Percentiles rank a stretch among this genome's conserved stretches.
These are phyloP conservation scores for Zaprionus vittiger DNA, from an alignment of 1,140 invertebrate species.

Conservation along the genomic window DNA sequence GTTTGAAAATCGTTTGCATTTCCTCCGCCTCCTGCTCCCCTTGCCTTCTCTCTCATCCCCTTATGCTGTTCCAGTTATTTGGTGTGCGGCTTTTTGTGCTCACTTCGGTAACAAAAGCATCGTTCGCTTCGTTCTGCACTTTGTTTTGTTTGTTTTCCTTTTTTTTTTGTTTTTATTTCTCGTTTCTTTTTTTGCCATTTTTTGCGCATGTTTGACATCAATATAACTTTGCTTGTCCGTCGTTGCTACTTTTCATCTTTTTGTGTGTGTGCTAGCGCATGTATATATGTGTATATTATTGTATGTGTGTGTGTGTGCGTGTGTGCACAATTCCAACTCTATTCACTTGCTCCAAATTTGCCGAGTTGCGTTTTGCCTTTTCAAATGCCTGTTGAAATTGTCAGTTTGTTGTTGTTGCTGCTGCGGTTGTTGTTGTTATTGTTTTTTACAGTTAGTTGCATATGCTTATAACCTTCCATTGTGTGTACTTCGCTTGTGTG, in stretches of 20 bases:
- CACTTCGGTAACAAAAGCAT: constrained; percentile 69
- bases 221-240: constrained; percentile 68
- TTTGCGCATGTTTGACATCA: constrained; percentile 75
- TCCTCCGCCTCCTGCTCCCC: constrained; percentile 37
- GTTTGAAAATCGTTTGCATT: constrained; percentile 78
- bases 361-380: constrained; percentile 66
- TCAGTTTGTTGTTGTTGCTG: constrained; percentile 39
- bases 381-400: constrained; percentile 66
- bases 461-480: constrained; percentile 38
- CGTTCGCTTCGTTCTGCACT: constrained; percentile 51
- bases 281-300: constrained; percentile 10
- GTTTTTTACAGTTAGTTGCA: constrained; percentile 34
- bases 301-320: constrained; percentile 11
- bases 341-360: constrained; percentile 72
- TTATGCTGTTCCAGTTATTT: constrained; percentile 59
- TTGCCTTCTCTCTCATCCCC: not conserved
- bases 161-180: constrained; percentile 15
- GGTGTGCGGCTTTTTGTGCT: constrained; percentile 69
- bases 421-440: not conserved
- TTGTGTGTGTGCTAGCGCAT: constrained; percentile 15
- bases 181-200: constrained; percentile 37
- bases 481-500: constrained; percentile 10
- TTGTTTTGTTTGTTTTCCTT: constrained; percentile 49
- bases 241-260: constrained; percentile 38
- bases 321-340: constrained; percentile 40